Base-by-base conservation (phyloP, 2,888 invertebrate genomes). In the Dromius quadrimaculatus region DNA sequence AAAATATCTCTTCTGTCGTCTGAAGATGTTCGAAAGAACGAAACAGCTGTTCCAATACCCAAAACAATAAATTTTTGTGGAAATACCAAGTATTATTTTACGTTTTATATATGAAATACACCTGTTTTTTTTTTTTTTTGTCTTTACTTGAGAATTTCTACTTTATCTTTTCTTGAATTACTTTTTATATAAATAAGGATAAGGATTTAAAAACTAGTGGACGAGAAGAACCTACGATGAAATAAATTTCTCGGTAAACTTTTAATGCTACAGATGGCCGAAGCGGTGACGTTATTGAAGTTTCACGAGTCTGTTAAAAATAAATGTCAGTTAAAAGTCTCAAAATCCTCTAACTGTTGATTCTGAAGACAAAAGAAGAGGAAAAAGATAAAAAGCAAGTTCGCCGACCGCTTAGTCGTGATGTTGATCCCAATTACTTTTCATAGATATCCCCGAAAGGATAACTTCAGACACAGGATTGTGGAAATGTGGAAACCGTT, bases 371-470 rank as follows among this genome's bases (percentile, higher is more conserved):
- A n/a, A 11, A n/a, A n/a, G n/a, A n/a, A 47, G 8, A 45, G 13
- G 9, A 41, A 6, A 41, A 41, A 2, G 41, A 36, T 2, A 17
- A 41, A 11, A 41, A 6, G 41, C 2, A 8, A 17, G 57, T 28
- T 57, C 57, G 32, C 17, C 32, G 57, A 57, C 57, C 57, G 57
- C 57, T 3, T 28, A 9, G 17, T 15, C 17, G 57, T 9, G 57
- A 32, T 34, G 57, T 57, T 57, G 57, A 57, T 57, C 57, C 57
- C 57, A 32, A 57, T 57, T 57, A 57, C 57, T 57, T 57, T 54
- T 57, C 32, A 57, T 57, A 57, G 57, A 57, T 57, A 57, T 57
- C 57, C 57, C 15, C 57, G 34, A 15, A 15, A 57, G 57, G 57
- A 57, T 28, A 57, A 32, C 41, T 22, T 23, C 20, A 8, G 47